A percentile compares a stretch with the other conserved stretches of the same genome.
These are phyloP conservation scores for Carabus problematicus DNA, from an alignment of 2,888 invertebrate species.

Conservation along the genomic window DNA sequence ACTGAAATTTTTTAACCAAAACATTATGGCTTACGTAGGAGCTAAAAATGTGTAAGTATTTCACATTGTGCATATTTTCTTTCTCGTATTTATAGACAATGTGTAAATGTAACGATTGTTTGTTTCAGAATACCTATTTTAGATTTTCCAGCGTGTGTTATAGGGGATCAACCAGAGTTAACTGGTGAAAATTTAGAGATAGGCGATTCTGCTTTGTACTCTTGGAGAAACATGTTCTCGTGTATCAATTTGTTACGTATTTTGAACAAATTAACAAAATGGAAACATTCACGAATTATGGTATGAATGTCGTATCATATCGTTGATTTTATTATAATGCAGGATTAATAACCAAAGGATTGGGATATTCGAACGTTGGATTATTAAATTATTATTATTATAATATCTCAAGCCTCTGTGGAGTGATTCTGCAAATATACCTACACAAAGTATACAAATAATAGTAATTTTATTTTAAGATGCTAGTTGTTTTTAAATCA, in stretches of 20 bases:
- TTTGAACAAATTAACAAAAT: conserved; percentile 97
- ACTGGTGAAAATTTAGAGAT: conserved; percentile 90
- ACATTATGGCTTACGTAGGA: conserved; percentile 92
- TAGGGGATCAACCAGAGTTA: conserved; percentile 93
- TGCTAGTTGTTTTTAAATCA: conserved; percentile 99
- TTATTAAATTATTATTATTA: no score
- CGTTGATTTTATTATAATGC: conserved; percentile 2
- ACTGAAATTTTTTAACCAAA: conserved; percentile 98
- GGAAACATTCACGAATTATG: conserved; percentile 99
- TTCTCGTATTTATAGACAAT: neutral
- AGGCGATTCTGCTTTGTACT: conserved; percentile 83
- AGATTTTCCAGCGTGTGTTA: conserved; percentile 95
- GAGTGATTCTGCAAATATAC: no score
- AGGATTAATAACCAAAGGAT: neutral
- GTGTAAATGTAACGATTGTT: conserved; percentile 6
- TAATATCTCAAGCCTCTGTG: no score
- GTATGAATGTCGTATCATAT: conserved; percentile 52
- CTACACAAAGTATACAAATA: conserved; percentile 5
- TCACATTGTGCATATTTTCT: neutral
- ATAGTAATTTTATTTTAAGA: conserved; percentile 58
- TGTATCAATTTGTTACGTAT: conserved; percentile 96
- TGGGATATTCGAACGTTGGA: no score
- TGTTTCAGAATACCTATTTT: conserved; percentile 80
- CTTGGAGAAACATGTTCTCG: conserved; percentile 98
- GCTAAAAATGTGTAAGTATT: conserved; percentile 82